Conservation (phyloP, 2,888 invertebrate genomes). For the Stratiomys singularior region DNA sequence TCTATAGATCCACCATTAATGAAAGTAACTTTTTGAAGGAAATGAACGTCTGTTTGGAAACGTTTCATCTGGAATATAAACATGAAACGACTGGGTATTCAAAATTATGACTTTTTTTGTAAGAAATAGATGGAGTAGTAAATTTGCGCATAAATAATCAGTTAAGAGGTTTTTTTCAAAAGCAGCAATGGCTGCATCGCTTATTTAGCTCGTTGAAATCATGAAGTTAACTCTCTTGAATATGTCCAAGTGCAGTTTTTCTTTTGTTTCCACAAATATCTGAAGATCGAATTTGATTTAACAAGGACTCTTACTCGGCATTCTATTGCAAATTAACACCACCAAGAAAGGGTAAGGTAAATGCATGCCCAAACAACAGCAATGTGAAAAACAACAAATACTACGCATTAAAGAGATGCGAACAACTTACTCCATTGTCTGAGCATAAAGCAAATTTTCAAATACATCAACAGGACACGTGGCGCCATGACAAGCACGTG, state of each 20-base stretch:
- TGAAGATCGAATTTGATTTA: slow-evolving; percentile 46
- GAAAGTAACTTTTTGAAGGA: no score
- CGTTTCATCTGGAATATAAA: no score
- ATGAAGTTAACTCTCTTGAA: no score
- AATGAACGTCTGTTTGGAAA: no score
- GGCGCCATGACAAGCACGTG: slow-evolving; percentile 50
- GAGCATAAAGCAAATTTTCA: slow-evolving; percentile 47
- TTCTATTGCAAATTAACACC: slow-evolving; percentile 48
- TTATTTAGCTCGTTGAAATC: no score
- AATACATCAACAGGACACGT: slow-evolving; percentile 49
- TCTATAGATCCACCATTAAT: no score
- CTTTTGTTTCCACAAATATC: slow-evolving; percentile 6
- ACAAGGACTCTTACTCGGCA: slow-evolving; percentile 45
- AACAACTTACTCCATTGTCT: slow-evolving; percentile 29
- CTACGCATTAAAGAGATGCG: slow-evolving; percentile 4
- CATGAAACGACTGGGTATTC: no score
- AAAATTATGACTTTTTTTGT: no score
- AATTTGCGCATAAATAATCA: no score
- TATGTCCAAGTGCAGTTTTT: slow-evolving; percentile 1
- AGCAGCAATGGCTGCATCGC: no score
- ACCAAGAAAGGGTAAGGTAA: slow-evolving; percentile 27
- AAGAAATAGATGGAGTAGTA: no score
- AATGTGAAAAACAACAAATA: neutral
- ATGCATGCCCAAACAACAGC: slow-evolving; percentile 7
- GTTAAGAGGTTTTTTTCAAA: no score